These are phyloP conservation scores for Ferrisia virgata DNA, from an alignment of 2,888 invertebrate genomes.

Conservation along the genomic window DNA sequence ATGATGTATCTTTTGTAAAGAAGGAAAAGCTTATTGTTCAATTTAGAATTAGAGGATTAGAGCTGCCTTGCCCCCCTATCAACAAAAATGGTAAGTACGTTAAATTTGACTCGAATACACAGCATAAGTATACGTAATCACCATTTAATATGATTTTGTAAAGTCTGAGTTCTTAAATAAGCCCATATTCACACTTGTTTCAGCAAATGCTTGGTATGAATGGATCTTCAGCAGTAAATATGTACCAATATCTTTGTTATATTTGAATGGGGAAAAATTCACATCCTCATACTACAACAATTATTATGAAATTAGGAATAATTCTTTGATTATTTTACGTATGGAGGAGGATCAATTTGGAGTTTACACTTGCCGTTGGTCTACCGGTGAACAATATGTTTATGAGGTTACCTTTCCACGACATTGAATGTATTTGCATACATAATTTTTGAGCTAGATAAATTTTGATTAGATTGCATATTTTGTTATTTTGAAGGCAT, in stretches of 20 bases:
- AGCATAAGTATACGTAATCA: no score
- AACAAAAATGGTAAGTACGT: neutral
- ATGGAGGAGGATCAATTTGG: neutral
- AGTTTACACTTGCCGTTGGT: neutral
- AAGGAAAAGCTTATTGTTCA: neutral
- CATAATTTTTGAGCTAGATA: no score
- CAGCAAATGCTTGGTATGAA: neutral
- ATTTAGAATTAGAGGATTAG: neutral
- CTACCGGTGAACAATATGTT: neutral
- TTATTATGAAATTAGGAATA: neutral
- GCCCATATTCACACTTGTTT: neutral
- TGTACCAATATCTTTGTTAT: no score
- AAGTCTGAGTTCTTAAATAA: no score
- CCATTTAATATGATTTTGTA: no score
- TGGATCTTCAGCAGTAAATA: neutral
- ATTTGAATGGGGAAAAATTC: no score
- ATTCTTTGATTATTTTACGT: neutral
- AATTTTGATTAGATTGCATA: no score
- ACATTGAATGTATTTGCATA: no score
- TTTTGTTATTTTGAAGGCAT: no score
- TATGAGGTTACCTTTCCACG: neutral
- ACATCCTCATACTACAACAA: no score
- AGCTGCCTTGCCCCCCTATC: neutral
- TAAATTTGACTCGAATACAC: no score
- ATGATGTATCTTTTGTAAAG: neutral